A percentile compares a stretch with the other conserved stretches of the same genome.
Conservation (phyloP, 2,888 invertebrate species). For the Hipparchia semele region DNA sequence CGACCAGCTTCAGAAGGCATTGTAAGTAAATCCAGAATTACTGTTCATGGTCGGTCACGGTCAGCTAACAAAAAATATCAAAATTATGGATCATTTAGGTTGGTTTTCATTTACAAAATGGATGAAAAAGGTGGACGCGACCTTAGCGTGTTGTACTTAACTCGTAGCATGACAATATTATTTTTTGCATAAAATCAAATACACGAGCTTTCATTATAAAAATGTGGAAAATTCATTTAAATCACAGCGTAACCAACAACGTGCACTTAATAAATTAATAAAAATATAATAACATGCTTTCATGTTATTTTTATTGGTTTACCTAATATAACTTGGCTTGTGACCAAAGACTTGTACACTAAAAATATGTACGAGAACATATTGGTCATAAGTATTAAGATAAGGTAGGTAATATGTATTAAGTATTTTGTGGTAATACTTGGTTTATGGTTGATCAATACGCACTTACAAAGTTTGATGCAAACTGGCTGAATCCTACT, state of each 20-base stretch:
- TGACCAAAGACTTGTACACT: no score
- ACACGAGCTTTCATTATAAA: constrained; percentile 40
- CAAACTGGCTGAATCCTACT: no score
- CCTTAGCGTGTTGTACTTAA: constrained; percentile 59
- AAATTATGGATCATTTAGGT: constrained; percentile 26
- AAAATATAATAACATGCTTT: neutral
- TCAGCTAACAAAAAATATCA: constrained; percentile 35
- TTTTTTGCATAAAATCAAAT: constrained; percentile 50
- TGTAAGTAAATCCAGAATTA: constrained; percentile 11
- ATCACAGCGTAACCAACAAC: neutral
- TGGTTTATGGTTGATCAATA: no score
- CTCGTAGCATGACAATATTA: constrained; percentile 42
- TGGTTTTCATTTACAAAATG: constrained; percentile 25
- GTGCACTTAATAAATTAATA: neutral
- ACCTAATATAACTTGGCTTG: no score
- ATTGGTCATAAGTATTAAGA: no score
- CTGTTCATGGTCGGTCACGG: constrained; percentile 26
- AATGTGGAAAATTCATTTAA: constrained; percentile 41
- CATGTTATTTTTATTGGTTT: no score
- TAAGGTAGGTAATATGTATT: no score
- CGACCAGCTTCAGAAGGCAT: neutral
- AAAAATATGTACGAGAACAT: no score
- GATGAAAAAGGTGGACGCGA: constrained; percentile 43
- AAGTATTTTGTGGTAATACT: no score
- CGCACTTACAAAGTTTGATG: no score